Conservation (phyloP, 1,140 invertebrate species). For the Sitophilus oryzae region DNA sequence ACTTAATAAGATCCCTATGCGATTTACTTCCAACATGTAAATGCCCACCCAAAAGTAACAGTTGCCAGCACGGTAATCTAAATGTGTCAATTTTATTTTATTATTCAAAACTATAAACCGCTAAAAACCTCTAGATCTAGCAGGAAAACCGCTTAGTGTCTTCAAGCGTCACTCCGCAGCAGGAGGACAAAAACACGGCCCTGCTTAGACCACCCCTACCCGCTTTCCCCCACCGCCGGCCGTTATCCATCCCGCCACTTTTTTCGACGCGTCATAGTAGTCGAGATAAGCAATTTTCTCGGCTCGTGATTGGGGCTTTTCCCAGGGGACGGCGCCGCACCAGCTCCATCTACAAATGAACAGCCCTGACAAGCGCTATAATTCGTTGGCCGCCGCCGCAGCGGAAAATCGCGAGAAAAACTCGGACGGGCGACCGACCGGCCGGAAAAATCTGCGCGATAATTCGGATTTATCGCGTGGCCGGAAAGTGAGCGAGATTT, state of each 20-base stretch:
- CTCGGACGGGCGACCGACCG: slow-evolving; percentile 6
- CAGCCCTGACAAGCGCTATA: slow-evolving; percentile 66
- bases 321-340: slow-evolving; percentile 58
- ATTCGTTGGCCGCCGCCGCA: slow-evolving; percentile 48
- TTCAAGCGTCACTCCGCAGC: too few relatives aligned
- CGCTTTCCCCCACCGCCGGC: slow-evolving; percentile 3
- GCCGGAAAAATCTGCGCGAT: slow-evolving; percentile 16
- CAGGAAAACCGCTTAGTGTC: too few relatives aligned
- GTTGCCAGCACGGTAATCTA: too few relatives aligned
- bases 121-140: too few relatives aligned
- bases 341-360: slow-evolving; percentile 70
- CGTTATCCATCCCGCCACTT: too few relatives aligned
- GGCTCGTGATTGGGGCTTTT: slow-evolving; percentile 63
- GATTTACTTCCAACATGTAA: too few relatives aligned
- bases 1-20: too few relatives aligned
- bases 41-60: too few relatives aligned
- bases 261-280: slow-evolving; percentile 25
- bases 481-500: too few relatives aligned
- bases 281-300: slow-evolving; percentile 59
- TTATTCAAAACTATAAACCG: too few relatives aligned
- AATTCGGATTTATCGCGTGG: slow-evolving; percentile 24
- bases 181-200: slow-evolving; percentile 7
- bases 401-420: slow-evolving; percentile 38
- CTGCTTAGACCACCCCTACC: neutral
- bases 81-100: too few relatives aligned